These are phyloP conservation scores for Hydropotes inermis DNA, from an alignment of 2,113 vertebrate species.

Conservation along the genomic window DNA sequence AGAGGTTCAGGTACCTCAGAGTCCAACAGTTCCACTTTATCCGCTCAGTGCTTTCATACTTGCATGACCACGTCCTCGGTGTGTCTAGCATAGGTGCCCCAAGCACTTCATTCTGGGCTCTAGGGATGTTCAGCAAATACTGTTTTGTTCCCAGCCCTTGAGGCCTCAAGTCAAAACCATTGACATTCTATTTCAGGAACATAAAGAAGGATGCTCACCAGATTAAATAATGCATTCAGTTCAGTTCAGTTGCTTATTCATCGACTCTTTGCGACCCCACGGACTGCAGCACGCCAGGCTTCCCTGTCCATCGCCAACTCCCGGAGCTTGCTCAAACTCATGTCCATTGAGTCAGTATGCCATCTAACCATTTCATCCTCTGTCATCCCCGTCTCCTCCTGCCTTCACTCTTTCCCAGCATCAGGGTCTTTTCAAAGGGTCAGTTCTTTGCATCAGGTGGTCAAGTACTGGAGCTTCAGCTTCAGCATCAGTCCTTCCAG, in stretches of 20 bases:
- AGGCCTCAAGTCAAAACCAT: not conserved
- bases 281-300: not conserved
- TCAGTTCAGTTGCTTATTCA: not conserved
- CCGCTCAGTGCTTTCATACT: not conserved
- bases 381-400: not conserved
- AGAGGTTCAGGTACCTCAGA: not conserved
- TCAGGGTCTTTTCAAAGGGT: not conserved
- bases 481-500: not conserved
- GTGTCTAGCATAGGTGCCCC: not conserved
- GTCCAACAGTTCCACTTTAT: not conserved
- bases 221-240: not conserved
- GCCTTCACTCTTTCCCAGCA: not conserved
- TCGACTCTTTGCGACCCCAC: fast-evolving
- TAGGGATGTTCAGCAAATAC: not conserved
- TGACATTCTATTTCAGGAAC: not conserved
- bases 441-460: not conserved
- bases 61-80: not conserved
- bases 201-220: not conserved
- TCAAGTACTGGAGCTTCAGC: not conserved
- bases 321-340: not conserved
- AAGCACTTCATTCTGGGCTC: not conserved
- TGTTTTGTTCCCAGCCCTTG: not conserved
- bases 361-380: not conserved
- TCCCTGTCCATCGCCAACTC: not conserved
- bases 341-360: not conserved